Conservation (phyloP, 2,113 vertebrate species). For the Ursus arctos region DNA sequence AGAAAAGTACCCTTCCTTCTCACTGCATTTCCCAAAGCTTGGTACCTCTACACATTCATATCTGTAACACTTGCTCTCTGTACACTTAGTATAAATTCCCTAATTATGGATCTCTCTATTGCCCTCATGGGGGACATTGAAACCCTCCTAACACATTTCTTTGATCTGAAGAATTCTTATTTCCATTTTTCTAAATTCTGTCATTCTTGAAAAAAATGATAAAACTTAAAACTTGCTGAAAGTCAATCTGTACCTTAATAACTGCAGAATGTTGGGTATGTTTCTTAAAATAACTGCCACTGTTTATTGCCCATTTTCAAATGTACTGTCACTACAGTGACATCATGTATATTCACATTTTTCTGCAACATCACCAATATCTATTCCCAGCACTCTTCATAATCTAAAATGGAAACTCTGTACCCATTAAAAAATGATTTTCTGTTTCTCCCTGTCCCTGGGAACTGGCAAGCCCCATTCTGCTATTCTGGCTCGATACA, state of each 20-base stretch:
- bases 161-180: background rate
- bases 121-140: background rate
- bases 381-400: background rate
- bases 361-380: background rate
- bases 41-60: too few relatives aligned
- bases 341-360: background rate
- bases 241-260: background rate
- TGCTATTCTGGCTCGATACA: background rate
- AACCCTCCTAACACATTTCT: background rate
- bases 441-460: background rate
- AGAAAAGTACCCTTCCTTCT: background rate
- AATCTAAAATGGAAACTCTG: background rate
- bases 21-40: background rate
- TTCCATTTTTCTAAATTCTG: background rate
- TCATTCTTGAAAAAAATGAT: background rate
- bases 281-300: background rate
- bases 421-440: background rate
- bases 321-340: rapidly evolving
- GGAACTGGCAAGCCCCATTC: background rate
- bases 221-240: background rate
- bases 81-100: background rate
- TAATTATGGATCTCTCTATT: background rate
- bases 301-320: background rate
- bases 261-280: rapidly evolving
- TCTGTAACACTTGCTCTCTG: background rate